Conservation (phyloP, 2,113 vertebrate genomes). For the Hydrolagus affinis region DNA sequence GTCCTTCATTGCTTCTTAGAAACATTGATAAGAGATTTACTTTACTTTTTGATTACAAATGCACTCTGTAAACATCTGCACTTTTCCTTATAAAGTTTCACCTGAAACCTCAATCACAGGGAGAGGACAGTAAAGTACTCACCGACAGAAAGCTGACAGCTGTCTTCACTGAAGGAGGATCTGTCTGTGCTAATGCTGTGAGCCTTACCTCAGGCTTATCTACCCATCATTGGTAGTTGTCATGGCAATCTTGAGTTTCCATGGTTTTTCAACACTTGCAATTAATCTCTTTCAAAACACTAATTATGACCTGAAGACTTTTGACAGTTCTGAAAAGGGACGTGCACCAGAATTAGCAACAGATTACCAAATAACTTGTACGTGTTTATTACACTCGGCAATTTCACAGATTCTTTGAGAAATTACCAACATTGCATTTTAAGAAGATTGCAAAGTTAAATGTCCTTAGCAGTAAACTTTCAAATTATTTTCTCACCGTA, state of each 20-base stretch:
- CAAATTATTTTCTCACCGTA: not conserved
- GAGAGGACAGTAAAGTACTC: not conserved
- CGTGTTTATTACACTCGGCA: not conserved
- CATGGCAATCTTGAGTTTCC: constrained; percentile 19
- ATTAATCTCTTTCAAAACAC: constrained; percentile 26
- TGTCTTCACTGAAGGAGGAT: constrained; percentile 25
- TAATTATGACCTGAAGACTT: constrained; percentile 30
- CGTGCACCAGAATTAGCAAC: not conserved
- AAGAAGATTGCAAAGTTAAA: not conserved
- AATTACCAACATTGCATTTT: not conserved
- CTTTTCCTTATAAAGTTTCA: not conserved
- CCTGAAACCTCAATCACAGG: not conserved
- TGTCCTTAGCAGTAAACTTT: not conserved
- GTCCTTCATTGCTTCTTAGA: not conserved
- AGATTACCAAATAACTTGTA: not conserved
- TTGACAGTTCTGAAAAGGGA: not conserved
- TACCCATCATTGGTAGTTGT: constrained; percentile 24
- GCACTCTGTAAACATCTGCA: not conserved
- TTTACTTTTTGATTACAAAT: not conserved
- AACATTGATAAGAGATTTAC: not conserved
- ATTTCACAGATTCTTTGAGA: not conserved
- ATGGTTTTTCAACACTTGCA: constrained; percentile 29
- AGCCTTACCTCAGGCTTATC: constrained; percentile 29
- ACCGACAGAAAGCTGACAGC: constrained; percentile 27
- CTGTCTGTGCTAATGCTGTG: constrained; percentile 20